These are phyloP conservation scores for Papilio protenor DNA, from an alignment of 2,888 invertebrate genomes.

Conservation along the genomic window DNA sequence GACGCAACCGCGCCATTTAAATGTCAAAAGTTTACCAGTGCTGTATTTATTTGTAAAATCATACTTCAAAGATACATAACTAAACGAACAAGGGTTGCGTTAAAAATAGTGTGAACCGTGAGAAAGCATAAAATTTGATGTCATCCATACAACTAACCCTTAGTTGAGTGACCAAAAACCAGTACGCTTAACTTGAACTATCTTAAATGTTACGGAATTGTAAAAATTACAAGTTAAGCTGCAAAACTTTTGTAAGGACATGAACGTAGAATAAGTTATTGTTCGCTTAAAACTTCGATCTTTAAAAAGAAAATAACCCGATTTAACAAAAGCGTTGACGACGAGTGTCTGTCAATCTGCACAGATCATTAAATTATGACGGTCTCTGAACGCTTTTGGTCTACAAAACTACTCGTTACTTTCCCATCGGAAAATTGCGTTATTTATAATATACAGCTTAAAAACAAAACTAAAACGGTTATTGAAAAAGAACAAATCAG, in stretches of 20 bases:
- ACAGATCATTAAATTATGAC: conserved; percentile 66
- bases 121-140: background rate
- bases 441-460: background rate
- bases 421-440: conserved; percentile 32
- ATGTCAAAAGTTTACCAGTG: conserved; percentile 37
- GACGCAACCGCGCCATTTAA: conserved; percentile 29
- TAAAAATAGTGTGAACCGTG: background rate
- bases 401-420: background rate
- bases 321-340: conserved; percentile 59
- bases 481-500: too few relatives aligned
- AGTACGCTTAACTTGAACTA: background rate
- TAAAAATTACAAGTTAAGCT: background rate
- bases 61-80: background rate
- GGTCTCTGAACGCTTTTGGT: background rate
- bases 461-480: background rate
- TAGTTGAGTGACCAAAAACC: background rate
- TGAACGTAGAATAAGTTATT: background rate
- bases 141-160: background rate
- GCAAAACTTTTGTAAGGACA: background rate
- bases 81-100: background rate
- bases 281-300: conserved; percentile 29
- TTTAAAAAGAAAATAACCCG: conserved; percentile 55
- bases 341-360: conserved; percentile 63
- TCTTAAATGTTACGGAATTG: conserved; percentile 2
- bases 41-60: background rate